Percentiles rank a stretch among this genome's conserved stretches.
phyloP scores from a whole-genome alignment of 1,140 invertebrate species.

The Mylabris phalerata region DNA sequence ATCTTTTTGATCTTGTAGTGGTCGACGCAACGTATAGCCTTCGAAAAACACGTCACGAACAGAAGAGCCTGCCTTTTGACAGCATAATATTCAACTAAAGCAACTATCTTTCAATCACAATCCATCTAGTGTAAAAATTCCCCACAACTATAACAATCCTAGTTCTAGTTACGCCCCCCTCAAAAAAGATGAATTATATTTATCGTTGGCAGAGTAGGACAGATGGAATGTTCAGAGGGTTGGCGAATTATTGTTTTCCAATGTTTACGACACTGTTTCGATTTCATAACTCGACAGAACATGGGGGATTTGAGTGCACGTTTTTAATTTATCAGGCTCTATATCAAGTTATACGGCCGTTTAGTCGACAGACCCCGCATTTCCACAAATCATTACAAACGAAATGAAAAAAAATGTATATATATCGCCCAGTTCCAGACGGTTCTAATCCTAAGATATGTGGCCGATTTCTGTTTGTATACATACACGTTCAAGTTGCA shows the following conservation, averaged over 20 bases:
- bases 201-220: slow-evolving; percentile 28
- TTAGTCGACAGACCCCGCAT: slow-evolving; percentile 35
- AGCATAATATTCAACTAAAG: too few species aligned
- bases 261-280: slow-evolving; percentile 47
- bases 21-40: too few species aligned
- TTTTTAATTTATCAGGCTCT: slow-evolving; percentile 48
- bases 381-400: slow-evolving; percentile 35
- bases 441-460: slow-evolving; percentile 33
- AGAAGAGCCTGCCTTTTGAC: too few species aligned
- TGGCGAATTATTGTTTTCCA: slow-evolving; percentile 45
- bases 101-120: too few species aligned
- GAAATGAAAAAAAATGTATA: slow-evolving; percentile 37
- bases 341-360: slow-evolving; percentile 43
- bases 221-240: slow-evolving; percentile 30
- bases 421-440: slow-evolving; percentile 21
- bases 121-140: not conserved
- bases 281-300: slow-evolving; percentile 44
- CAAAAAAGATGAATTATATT: slow-evolving; percentile 32
- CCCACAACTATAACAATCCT: not conserved
- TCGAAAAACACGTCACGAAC: too few species aligned
- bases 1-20: too few species aligned
- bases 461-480: slow-evolving; percentile 1
- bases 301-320: slow-evolving; percentile 35
- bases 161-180: slow-evolving; percentile 14
- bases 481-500: not conserved